Evolutionary conservation across 2,113 vertebrate species (phyloP), one percentile per base, ranked within the genome.

Genomic region (Colossoma macropomum): DNA sequence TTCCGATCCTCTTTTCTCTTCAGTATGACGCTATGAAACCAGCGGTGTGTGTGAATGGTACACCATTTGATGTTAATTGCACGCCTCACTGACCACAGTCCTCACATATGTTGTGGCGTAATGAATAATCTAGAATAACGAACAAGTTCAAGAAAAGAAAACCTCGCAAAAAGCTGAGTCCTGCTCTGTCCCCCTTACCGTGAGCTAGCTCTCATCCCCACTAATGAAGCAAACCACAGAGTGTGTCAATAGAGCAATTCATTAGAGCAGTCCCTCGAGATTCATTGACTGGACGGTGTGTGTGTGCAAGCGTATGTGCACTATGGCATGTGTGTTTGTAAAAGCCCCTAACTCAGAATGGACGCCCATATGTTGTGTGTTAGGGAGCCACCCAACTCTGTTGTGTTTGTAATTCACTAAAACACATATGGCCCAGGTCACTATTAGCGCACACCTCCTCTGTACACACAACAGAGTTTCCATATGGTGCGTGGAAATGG

Each of bases 401-500:
- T 93, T 94, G 93, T 89, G 92, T 93, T 92, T 91, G 91, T 94
- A 91, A 96, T 96, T 95, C 95, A 94, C 74, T 92, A 89, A 93
- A 85, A 95, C 94, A 93, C 95, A 95, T 93, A 95, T 95, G 93
- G 95, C 93, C 94, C 95, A 95, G 95, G 96, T 96, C 96, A 95
- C 92, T 95, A 94, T 95, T 95, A 95, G 95, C 93, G 93, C 93
- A 94, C 95, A 94, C 94, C 95, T 94, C 95, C 93, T 94, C 94
- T 93, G 94, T 94, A 93, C 94, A 95, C 95, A 96, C 94, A 96
- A 95, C 95, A 94, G 91, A 94, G 96, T 96, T 96, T 96, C 96
- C 96, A 97, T 97, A 96, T 95, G 95, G 95, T 93, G 94, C 92
- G 94, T 95, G 95, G 94, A 96, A 96, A 95, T 92, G 92, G 94